Evolutionary conservation across 2,113 vertebrate genomes (phyloP).

Genomic region (Chitala chitala): DNA sequence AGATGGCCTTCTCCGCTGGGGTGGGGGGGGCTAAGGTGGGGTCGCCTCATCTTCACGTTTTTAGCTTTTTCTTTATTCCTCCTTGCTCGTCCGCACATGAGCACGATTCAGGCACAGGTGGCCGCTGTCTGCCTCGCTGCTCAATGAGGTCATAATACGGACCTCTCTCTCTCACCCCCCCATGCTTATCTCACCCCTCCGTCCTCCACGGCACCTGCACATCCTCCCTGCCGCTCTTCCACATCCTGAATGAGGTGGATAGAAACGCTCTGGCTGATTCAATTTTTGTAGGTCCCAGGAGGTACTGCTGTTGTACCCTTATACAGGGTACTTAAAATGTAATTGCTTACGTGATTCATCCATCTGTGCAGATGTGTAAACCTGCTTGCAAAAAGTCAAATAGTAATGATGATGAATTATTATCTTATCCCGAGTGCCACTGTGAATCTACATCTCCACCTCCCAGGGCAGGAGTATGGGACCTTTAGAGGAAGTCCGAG

Average conservation of each 20-base stretch:
- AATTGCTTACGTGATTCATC: neutral
- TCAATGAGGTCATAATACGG: neutral
- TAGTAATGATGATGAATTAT: slow-evolving; percentile 15
- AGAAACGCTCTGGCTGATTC: neutral
- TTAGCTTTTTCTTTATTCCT: neutral
- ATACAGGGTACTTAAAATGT: neutral
- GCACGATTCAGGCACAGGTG: neutral
- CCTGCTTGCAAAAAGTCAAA: neutral
- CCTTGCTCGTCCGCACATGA: neutral
- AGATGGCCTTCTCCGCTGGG: neutral
- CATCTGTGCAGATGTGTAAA: neutral
- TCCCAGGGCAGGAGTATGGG: neutral
- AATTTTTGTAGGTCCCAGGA: neutral
- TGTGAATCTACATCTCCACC: neutral
- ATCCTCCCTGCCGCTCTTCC: neutral
- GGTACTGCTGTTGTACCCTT: slow-evolving; percentile 2
- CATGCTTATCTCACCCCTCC: neutral
- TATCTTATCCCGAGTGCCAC: neutral
- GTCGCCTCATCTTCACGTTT: neutral
- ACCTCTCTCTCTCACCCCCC: neutral
- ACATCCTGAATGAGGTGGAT: neutral
- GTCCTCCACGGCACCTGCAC: neutral
- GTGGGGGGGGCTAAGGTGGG: neutral
- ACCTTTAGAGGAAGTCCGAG: neutral
- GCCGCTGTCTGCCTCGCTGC: neutral